Percentiles rank a stretch among this genome's conserved stretches.
Evolutionary conservation across 2,797 vertebrate species (phyloP).

Genomic region (Urocyon cinereoargenteus): DNA sequence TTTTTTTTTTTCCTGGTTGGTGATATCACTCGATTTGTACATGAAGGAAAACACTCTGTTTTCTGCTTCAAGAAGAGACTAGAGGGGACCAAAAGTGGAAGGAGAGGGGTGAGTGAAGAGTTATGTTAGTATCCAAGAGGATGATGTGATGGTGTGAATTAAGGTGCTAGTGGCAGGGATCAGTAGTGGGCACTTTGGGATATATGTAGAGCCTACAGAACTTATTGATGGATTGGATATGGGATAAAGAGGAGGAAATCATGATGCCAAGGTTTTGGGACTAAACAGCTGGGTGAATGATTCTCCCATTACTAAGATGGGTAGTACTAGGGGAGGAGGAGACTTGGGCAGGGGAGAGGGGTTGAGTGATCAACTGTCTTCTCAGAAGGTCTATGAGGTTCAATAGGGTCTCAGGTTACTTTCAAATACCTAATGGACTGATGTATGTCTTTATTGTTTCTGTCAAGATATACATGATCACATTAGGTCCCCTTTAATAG

Average conservation of each 20-base stretch:
- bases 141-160: not conserved
- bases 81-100: not conserved
- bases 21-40: not conserved
- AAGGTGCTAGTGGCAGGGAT: not conserved
- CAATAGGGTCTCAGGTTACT: not conserved
- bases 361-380: not conserved
- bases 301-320: not conserved
- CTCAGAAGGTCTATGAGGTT: not conserved
- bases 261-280: not conserved
- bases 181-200: rapidly evolving
- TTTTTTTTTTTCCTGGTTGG: too few species aligned
- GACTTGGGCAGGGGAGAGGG: not conserved
- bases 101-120: too few species aligned
- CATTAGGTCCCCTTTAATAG: not conserved
- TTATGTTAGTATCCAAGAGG: not conserved
- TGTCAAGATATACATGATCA: not conserved
- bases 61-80: not conserved
- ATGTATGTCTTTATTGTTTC: not conserved
- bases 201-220: not conserved
- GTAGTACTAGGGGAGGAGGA: too few species aligned
- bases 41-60: not conserved
- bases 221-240: not conserved
- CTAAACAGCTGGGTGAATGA: not conserved
- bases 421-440: not conserved
- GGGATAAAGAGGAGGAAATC: not conserved